Percentiles rank a stretch among this genome's conserved stretches.
Conservation (phyloP, 2,888 invertebrate species). For the Minunthozetes semirufus region DNA sequence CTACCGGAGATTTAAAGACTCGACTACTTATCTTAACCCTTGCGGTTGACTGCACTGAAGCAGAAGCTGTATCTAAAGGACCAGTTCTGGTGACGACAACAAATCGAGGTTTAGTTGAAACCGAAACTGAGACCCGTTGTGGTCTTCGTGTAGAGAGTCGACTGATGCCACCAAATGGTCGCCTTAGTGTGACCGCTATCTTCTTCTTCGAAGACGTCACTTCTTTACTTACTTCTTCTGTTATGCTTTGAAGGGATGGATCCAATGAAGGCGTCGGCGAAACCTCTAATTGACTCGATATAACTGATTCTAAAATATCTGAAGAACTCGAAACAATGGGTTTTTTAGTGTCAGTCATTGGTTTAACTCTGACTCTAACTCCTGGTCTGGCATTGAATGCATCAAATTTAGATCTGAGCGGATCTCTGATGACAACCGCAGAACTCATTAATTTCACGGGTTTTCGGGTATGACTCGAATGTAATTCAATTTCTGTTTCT, state of each 20-base stretch:
- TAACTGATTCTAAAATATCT: not conserved
- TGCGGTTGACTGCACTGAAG: conserved; percentile 17
- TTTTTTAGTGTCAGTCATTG: conserved; percentile 32
- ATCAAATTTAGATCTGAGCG: conserved; percentile 27
- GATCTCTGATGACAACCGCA: conserved; percentile 30
- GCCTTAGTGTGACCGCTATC: conserved; percentile 18
- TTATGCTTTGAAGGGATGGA: not conserved
- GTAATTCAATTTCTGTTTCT: conserved; percentile 6
- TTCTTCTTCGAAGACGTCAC: not conserved
- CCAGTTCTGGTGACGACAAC: conserved; percentile 34
- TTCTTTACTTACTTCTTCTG: not conserved
- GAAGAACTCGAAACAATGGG: conserved; percentile 21
- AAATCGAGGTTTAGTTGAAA: conserved; percentile 31
- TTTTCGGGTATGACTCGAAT: conserved; percentile 21
- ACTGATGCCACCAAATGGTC: conserved; percentile 26
- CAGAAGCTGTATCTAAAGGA: not conserved
- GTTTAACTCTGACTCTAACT: conserved; percentile 40
- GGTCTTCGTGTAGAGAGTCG: conserved; percentile 32
- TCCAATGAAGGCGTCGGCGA: not conserved
- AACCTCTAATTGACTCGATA: not conserved
- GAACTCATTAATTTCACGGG: conserved; percentile 30
- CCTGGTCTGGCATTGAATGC: conserved; percentile 40
- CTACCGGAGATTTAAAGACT: conserved; percentile 38
- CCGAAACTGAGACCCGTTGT: not conserved
- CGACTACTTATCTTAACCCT: conserved; percentile 40